Evolutionary conservation across 1,140 invertebrate species (phyloP).

Genomic region (Psix sp.): DNA sequence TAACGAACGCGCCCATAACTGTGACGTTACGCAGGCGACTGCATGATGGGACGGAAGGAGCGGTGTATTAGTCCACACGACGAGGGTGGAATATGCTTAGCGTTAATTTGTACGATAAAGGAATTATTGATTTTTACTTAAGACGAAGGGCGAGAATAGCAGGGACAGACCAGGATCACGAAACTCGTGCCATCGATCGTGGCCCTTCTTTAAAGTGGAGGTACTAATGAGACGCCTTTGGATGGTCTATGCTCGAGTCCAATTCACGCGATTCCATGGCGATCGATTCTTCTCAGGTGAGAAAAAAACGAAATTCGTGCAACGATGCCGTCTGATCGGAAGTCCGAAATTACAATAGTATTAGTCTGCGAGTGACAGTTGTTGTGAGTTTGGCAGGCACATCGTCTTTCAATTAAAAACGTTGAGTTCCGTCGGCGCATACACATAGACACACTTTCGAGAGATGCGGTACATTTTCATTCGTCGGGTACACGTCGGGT

Average conservation of each 20-base stretch:
- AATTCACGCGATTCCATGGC: too few relatives aligned
- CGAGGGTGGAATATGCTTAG: slow-evolving; percentile 74
- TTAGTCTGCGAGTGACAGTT: slow-evolving; percentile 20
- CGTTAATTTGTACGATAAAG: slow-evolving; percentile 76
- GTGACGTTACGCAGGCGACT: slow-evolving; percentile 49
- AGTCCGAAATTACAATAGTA: slow-evolving; percentile 20
- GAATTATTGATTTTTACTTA: slow-evolving; percentile 77
- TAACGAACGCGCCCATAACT: slow-evolving; percentile 56
- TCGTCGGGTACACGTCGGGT: slow-evolving; percentile 54
- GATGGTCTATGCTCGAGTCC: slow-evolving; percentile 38
- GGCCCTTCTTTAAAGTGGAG: slow-evolving; percentile 56
- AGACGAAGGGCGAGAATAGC: slow-evolving; percentile 65
- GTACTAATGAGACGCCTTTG: slow-evolving; percentile 45
- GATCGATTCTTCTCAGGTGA: too few relatives aligned
- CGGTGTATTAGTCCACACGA: slow-evolving; percentile 53
- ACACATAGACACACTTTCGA: slow-evolving; percentile 7
- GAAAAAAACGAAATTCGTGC: too few relatives aligned
- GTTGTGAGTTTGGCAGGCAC: slow-evolving; percentile 36
- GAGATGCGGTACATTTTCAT: slow-evolving; percentile 58
- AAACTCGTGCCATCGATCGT: slow-evolving; percentile 41
- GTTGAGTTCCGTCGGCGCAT: not conserved
- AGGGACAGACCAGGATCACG: slow-evolving; percentile 42
- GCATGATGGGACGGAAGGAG: slow-evolving; percentile 37
- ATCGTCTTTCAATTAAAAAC: slow-evolving; percentile 46
- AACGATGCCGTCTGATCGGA: too few relatives aligned